Percentiles rank a stretch among this genome's conserved stretches.
phyloP scores from a whole-genome alignment of 1,140 invertebrate species.

The Neodiprion virginianus region DNA sequence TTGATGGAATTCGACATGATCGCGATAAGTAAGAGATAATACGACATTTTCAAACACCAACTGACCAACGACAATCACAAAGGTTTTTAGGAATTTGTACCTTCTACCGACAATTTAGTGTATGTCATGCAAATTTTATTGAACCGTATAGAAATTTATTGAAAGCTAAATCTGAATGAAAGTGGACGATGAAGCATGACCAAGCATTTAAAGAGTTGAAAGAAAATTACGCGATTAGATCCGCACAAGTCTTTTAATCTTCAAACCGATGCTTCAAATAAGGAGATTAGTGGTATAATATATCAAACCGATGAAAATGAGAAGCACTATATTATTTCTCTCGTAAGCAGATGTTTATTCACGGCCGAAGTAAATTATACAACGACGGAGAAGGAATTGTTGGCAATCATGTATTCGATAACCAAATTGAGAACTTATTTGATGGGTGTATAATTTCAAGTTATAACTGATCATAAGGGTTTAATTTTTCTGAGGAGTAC shows the following conservation, averaged over 20 bases:
- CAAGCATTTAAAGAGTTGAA: constrained; percentile 23
- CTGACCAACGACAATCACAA: constrained; percentile 26
- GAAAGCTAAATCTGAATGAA: constrained; percentile 11
- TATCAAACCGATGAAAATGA: too few relatives aligned
- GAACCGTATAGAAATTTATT: constrained; percentile 26
- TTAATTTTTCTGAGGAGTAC: constrained; percentile 52
- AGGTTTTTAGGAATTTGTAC: constrained; percentile 27
- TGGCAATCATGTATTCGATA: constrained; percentile 41
- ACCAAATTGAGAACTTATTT: constrained; percentile 42
- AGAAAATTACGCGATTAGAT: constrained; percentile 23
- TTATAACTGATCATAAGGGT: constrained; percentile 59
- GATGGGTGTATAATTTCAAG: constrained; percentile 24
- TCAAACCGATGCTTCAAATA: constrained; percentile 17
- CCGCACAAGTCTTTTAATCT: constrained; percentile 17
- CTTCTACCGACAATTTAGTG: constrained; percentile 29
- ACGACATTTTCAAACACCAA: constrained; percentile 18
- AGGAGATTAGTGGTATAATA: too few relatives aligned
- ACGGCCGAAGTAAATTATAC: too few relatives aligned
- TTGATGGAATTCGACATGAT: constrained; percentile 10
- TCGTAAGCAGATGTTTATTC: too few relatives aligned
- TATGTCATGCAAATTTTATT: constrained; percentile 15
- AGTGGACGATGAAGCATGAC: constrained; percentile 11
- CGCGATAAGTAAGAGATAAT: constrained; percentile 21
- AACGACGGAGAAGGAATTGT: constrained; percentile 38
- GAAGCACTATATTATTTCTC: too few relatives aligned